Evolutionary conservation across 2,797 vertebrate species (phyloP).

Genomic region (Phrynocephalus vlangalii): DNA sequence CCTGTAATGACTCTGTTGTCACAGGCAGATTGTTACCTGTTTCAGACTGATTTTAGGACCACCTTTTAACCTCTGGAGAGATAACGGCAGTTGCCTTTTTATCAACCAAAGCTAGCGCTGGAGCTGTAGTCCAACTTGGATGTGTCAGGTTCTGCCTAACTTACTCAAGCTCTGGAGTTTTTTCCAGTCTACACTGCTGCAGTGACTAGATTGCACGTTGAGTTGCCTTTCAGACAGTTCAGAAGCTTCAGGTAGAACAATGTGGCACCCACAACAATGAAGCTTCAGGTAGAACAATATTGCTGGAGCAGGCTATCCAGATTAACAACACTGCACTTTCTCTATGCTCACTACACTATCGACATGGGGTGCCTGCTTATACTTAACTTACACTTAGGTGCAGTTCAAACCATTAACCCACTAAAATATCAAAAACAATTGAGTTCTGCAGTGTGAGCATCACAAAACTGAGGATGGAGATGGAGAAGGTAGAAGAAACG

Average conservation of each 20-base stretch:
- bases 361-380: too few species aligned
- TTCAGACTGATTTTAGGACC: neutral
- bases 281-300: neutral
- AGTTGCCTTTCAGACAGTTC: neutral
- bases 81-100: neutral
- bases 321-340: too few species aligned
- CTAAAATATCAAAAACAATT: too few species aligned
- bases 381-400: too few species aligned
- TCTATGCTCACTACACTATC: too few species aligned
- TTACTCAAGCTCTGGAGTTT: neutral
- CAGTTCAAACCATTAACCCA: too few species aligned
- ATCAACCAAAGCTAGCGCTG: neutral
- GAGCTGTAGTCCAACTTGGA: neutral
- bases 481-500: too few species aligned
- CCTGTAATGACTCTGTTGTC: neutral
- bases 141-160: neutral
- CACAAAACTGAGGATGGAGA: too few species aligned
- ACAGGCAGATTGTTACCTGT: neutral
- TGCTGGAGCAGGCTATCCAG: too few species aligned
- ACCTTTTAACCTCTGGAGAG: neutral
- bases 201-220: too few species aligned
- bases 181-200: neutral
- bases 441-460: too few species aligned
- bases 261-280: neutral
- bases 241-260: neutral